phyloP scores from a whole-genome alignment of 2,888 invertebrate genomes.

The Eupithecia abbreviata region DNA sequence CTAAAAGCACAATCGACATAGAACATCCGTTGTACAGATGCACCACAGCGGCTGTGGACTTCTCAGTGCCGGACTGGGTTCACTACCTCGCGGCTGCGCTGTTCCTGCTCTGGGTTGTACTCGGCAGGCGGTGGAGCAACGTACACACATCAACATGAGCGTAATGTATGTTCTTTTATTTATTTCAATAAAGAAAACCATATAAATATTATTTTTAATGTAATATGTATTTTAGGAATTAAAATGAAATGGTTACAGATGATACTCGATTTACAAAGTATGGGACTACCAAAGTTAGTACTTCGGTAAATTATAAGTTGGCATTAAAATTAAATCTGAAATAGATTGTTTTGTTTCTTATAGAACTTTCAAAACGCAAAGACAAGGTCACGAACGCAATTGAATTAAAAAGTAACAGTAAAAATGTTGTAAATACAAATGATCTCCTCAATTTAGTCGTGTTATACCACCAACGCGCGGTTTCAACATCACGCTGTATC shows the following conservation, averaged over 20 bases:
- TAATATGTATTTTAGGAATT: too few relatives aligned
- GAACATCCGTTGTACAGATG: slow-evolving; percentile 67
- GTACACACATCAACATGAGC: slow-evolving; percentile 63
- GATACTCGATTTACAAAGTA: background rate
- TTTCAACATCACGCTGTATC: slow-evolving; percentile 37
- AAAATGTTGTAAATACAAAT: background rate
- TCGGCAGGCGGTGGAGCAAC: slow-evolving; percentile 69
- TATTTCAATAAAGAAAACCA: background rate
- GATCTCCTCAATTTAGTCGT: slow-evolving; percentile 26
- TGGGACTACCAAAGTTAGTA: background rate
- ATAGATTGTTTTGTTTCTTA: background rate
- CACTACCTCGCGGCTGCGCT: slow-evolving; percentile 75
- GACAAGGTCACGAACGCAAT: background rate
- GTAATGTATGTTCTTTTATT: slow-evolving; percentile 57
- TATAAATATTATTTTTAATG: background rate
- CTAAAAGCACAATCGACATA: slow-evolving; percentile 36
- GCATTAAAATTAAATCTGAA: background rate
- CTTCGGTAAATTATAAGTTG: background rate
- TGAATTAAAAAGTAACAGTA: background rate
- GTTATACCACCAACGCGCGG: slow-evolving; percentile 11
- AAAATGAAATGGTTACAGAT: background rate
- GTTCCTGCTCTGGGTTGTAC: slow-evolving; percentile 74
- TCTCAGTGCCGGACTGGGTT: slow-evolving; percentile 76
- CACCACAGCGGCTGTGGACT: slow-evolving; percentile 77
- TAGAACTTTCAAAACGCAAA: background rate